Evolutionary conservation across 2,113 vertebrate species (phyloP), one percentile per base, ranked within the genome.

Genomic region (Ahaetulla prasina): DNA sequence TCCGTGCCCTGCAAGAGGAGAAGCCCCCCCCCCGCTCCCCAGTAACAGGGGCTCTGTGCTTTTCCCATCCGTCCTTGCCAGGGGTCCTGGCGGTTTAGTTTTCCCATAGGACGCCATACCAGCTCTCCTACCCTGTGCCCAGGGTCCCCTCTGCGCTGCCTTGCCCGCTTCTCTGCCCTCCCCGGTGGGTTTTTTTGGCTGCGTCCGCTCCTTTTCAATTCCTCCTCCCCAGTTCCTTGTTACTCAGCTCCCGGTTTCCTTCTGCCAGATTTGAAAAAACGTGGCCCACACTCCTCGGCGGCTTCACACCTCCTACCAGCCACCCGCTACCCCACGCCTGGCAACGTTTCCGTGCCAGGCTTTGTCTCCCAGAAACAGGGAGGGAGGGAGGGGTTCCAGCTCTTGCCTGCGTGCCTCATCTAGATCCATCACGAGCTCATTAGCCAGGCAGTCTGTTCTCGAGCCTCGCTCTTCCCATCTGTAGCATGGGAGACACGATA

Each of bases 401-500:
- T 43, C 14, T 39, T 52, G 45, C 11, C 3, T 1, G 2, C 0
- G 23, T 8, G 8, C 22, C 4, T 7, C 22, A 35, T 74, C 63
- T n/a, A 9, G n/a, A 74, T 35, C 85, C 55, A 55, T 49, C 92
- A 84, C 92, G 39, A 45, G 54, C 39, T 60, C 85, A 7, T 39
- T 25, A 16, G 39, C 27, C 91, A 89, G 93, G 53, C 49, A 47
- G 54, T 93, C 25, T 93, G 87, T 86, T 86, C 94, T 91, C 2
- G 1, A 14, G 63, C 47, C 63, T 49, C 57, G 9, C 45, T 49
- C 8, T 49, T 11, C 45, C 45, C 87, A 54, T 54, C 87, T 54
- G 87, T 25, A 11, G 16, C 10, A 45, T 18, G 39, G 87, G 35
- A 6, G n/a, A 3, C 1, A 6, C 4, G 11, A 0, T n/a, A n/a